A percentile compares a stretch with the other conserved stretches of the same genome.
phyloP scores from a whole-genome alignment of 1,140 invertebrate species.

The Metaphire vulgaris region DNA sequence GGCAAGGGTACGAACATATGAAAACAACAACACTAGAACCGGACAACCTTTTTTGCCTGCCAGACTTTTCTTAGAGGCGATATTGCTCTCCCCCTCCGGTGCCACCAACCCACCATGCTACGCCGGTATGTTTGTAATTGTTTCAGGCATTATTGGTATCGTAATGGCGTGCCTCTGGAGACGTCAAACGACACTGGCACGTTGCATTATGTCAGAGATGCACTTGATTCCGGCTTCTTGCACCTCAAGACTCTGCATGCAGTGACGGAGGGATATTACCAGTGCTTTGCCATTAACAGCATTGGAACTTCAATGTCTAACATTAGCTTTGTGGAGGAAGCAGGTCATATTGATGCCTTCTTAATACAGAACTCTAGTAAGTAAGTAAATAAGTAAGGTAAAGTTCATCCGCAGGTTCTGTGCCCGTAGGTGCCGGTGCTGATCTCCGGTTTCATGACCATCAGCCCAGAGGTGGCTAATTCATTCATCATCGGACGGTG shows the following conservation, averaged over 20 bases:
- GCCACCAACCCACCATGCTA: not conserved
- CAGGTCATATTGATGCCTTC: not conserved
- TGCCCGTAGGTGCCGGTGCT: too few relatives aligned
- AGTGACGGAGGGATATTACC: not conserved
- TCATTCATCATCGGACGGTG: not conserved
- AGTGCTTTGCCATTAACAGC: not conserved
- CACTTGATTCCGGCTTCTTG: not conserved
- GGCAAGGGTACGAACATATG: too few relatives aligned
- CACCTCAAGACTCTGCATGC: not conserved
- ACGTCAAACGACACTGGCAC: not conserved
- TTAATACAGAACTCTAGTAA: not conserved
- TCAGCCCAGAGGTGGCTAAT: too few relatives aligned
- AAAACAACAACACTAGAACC: too few relatives aligned
- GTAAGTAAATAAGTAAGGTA: not conserved
- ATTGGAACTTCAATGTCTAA: not conserved
- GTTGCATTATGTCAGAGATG: not conserved
- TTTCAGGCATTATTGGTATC: not conserved
- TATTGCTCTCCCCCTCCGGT: too few relatives aligned
- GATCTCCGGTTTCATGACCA: too few relatives aligned
- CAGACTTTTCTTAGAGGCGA: too few relatives aligned
- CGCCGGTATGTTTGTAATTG: not conserved
- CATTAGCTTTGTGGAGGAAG: not conserved
- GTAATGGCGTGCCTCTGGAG: not conserved
- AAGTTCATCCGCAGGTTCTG: too few relatives aligned
- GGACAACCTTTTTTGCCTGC: too few relatives aligned